Percentiles rank a stretch among this genome's conserved stretches.
Evolutionary conservation across 2,888 invertebrate genomes (phyloP).

Genomic region (Syrista parreyssii): DNA sequence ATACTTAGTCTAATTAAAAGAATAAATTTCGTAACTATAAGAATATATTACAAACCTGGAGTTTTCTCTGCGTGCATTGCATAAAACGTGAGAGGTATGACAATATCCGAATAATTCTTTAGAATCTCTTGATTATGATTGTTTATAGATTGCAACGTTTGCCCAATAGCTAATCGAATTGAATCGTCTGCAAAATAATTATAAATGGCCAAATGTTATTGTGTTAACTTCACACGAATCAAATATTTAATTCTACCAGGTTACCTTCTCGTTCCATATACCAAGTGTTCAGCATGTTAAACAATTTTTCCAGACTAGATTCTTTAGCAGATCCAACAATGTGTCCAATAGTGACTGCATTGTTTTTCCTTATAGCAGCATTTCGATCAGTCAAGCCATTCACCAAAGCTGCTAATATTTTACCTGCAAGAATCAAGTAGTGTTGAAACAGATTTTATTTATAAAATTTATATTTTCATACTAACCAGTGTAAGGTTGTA

Average conservation of each 20-base stretch:
- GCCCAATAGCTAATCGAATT: constrained; percentile 78
- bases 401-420: constrained; percentile 74
- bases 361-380: constrained; percentile 83
- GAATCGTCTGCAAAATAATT: constrained; percentile 73
- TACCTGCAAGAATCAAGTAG: constrained; percentile 62
- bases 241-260: background rate
- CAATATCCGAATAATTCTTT: constrained; percentile 78
- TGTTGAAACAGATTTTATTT: constrained; percentile 6
- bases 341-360: constrained; percentile 86
- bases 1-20: background rate
- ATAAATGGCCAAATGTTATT: constrained; percentile 2
- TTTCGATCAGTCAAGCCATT: constrained; percentile 88
- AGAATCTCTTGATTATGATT: constrained; percentile 86
- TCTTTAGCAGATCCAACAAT: constrained; percentile 85
- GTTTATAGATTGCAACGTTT: constrained; percentile 83
- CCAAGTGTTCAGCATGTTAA: constrained; percentile 73
- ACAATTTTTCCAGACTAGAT: constrained; percentile 74
- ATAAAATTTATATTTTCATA: constrained; percentile 2
- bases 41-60: constrained; percentile 65
- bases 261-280: constrained; percentile 77
- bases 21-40: background rate
- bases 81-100: constrained; percentile 87
- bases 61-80: constrained; percentile 89
- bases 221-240: background rate
- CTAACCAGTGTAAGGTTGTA: constrained; percentile 71